Evolutionary conservation across 2,113 vertebrate genomes (phyloP), one percentile per base, ranked within the genome.

Genomic region (Nyctereutes procyonoides): DNA sequence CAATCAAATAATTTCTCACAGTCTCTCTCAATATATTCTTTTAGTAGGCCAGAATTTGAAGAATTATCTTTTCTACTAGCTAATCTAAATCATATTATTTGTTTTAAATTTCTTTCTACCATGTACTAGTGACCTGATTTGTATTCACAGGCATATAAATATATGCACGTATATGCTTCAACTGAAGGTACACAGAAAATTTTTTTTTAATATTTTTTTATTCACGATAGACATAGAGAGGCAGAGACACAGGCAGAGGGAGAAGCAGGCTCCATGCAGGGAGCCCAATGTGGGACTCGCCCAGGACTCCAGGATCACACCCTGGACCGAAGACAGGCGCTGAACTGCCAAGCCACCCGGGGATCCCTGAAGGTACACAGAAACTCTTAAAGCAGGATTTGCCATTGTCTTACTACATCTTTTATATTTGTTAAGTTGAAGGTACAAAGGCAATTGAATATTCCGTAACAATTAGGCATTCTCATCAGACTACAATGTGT

Each of bases 361-460:
- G 43, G 43, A 43, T 43, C 43, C 43, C 56, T n/a, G 20, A 87
- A 83, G 69, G 13, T n/a, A 79, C 24, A 56, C 65, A 4, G 69
- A 83, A 93, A 51, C 51, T 62, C 12, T 51, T 56, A 71, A 77
- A 73, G 79, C 22, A 77, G n/a, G 43, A 88, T 17, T 95, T 60
- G 65, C 48, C 38, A 14, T 80, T 85, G 16, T 65, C 67, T 93
- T 90, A 92, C 76, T n/a, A 6, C 8, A 30, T 76, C 43, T 77
- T 82, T 86, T 92, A 56, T 92, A 69, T 90, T 94, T 89, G 30
- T n/a, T 74, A 86, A 96, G 32, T 48, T 35, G 32, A 71, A 69
- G 60, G 73, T 43, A 82, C 71, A 91, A 73, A 87, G 28, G 19
- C 67, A 65, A 58, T 22, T 88, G 76, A 63, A 5, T 84, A 15